Evolutionary conservation across 2,888 invertebrate genomes (phyloP).

Genomic region (Phyllotreta striolata): DNA sequence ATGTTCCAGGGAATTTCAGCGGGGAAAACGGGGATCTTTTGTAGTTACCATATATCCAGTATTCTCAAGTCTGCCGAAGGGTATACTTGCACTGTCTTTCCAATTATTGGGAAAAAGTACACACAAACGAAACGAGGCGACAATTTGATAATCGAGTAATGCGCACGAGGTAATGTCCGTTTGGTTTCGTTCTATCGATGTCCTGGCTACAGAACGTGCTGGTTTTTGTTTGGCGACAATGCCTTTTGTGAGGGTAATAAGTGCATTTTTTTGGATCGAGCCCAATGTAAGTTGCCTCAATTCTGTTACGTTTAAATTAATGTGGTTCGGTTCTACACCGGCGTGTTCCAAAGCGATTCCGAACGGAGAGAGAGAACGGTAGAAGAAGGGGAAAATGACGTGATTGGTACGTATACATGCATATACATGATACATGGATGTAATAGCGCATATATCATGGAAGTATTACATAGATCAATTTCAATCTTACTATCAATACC

Average conservation of each 20-base stretch:
- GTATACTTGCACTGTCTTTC: conserved; percentile 53
- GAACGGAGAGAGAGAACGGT: background rate
- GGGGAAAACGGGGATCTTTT: conserved; percentile 59
- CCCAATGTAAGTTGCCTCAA: too few species aligned
- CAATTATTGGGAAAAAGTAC: conserved; percentile 22
- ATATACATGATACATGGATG: background rate
- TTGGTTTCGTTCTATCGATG: too few species aligned
- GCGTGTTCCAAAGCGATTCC: background rate
- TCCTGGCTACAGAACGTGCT: too few species aligned
- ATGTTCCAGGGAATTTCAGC: conserved; percentile 62
- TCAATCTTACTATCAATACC: too few species aligned
- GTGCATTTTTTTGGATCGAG: too few species aligned
- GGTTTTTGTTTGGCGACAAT: too few species aligned
- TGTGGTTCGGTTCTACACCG: background rate
- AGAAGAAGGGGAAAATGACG: conserved; percentile 50
- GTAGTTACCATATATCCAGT: conserved; percentile 64
- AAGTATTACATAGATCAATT: too few species aligned
- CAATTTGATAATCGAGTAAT: conserved; percentile 1
- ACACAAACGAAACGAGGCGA: conserved; percentile 1
- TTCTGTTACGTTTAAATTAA: background rate
- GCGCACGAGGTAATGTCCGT: too few species aligned
- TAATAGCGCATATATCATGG: too few species aligned
- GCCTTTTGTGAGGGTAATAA: too few species aligned
- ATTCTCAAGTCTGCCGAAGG: conserved; percentile 62
- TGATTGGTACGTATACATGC: conserved; percentile 47